Base-by-base conservation (phyloP, 2,797 vertebrate species). In the Peromyscus melanophrys region DNA sequence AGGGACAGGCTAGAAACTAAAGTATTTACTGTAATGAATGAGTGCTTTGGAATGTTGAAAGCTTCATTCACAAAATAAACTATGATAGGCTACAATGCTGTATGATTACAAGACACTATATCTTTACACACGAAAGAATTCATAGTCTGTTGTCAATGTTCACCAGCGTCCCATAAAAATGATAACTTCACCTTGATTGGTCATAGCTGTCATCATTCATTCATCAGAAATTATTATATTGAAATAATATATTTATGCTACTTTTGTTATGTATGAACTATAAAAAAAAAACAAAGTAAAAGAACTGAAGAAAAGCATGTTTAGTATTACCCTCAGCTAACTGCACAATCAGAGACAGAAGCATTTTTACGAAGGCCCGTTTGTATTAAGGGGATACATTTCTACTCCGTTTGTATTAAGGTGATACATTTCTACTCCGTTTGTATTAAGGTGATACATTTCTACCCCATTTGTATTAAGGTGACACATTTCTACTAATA, bases 261-360 rank as follows among this genome's bases (percentile, higher is more conserved):
- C 40, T 69, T 95, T 80, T 75, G 31, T 71, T 65, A 65, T 17
- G 78, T 75, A 83, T 90, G 29, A 89, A 52, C n/a, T 57, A 4
- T 73, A 21, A 55, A 71, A 46, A 52, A 52, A 14, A 49, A 49
- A 49, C 1, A n/a, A 17, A 90, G 65, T 65, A 10, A 40, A 96
- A 94, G 14, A 69, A 83, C 1, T 65, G 67, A 83, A 29, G 10
- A 86, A 90, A 96, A 67, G 55, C 40, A 76, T 55, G 27, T 92
- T 14, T 71, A 80, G 1, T 1, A 40, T 92, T 81, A 75, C 2
- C 57, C 40, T 82, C 29, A 27, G 3, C 27, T 85, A 29, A 90
- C 86, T 91, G 52, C 9, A 55, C 76, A 73, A 71, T 9, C 29
- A 92, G 78, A 96, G 85, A 90, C 6, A 87, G 10, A 81, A 63